Base-by-base conservation (phyloP, 2,888 invertebrate species). In the Drosophila niveifrons region DNA sequence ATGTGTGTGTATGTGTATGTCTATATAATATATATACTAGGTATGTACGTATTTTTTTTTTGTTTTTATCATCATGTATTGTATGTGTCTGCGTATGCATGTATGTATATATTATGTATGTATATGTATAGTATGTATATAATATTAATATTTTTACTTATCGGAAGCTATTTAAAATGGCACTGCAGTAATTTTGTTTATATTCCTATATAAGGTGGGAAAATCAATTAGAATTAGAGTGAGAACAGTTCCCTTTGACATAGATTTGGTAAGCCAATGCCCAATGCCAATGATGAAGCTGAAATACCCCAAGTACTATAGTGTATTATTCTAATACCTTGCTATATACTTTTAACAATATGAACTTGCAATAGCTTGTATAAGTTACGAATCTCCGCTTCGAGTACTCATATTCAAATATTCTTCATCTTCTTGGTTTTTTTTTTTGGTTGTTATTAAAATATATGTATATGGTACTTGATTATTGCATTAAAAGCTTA, bases 161-260 rank as follows among this genome's bases (percentile, higher is more conserved):
- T 86, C 78, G 91, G 90, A 90, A 90, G 90, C 90, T 90, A 89
- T 87, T 88, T 89, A 90, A 90, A 91, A 91, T 91, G 91, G 91
- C 91, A 91, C 91, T 91, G 91, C 91, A 91, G 91, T 91, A 88
- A 89, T 82, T 80, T 84, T 86, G 72, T 82, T 80, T 82, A 82
- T 88, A 88, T 85, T 89, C 83, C 86, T 84, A 86, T 86, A 82
- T 90, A 90, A 91, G 91, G 91, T 91, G 91, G 91, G 91, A 91
- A 91, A 91, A 90, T 86, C 88, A 90, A 90, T 91, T 91, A 88
- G 90, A 89, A 89, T 86, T 76, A 69, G 75, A 75, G 72, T 71
- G 67, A 66, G 57, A 74, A 41, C 41, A 55, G 34, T 63, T 63
- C 36, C 72, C 29, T 58, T 58, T 72, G 47, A 50, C 66, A 57